Base-by-base conservation (phyloP, 2,113 vertebrate genomes). In the Cisticola juncidis region DNA sequence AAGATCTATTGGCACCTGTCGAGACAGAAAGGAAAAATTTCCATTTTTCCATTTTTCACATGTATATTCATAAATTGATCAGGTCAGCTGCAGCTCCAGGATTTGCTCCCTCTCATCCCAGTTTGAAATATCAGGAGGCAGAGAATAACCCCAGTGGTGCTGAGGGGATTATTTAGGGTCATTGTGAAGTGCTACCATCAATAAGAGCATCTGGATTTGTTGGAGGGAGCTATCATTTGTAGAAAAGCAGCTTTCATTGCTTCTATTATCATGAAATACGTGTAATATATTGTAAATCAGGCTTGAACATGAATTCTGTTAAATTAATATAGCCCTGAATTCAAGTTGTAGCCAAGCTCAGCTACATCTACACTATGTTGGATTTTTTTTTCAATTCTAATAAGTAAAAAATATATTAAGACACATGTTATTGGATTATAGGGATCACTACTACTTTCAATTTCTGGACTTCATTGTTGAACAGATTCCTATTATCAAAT, bases 381-480 rank as follows among this genome's bases (percentile, higher is more conserved):
- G n/a, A n/a, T 54, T 66, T 69, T 88, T 95, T 47, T 23, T 23
- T 5, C 24, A 90, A 90, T 72, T 97, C 86, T 87, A 97, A 85
- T 92, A 94, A 93, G 69, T 81, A 95, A 96, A 96, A 78, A 94
- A 91, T 86, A 69, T 48, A 92, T 88, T 93, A 95, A 86, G 84
- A 78, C 35, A 94, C 42, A 35, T 44, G 58, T 82, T 97, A 97
- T 51, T 85, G 91, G 86, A 95, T 97, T 93, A 93, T 53, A 96
- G 78, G 62, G 88, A 80, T 95, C 78, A 79, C 87, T 79, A 76
- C 50, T 70, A 71, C 65, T 96, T 95, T 94, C 90, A 97, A 94
- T 95, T 97, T 95, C 48, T 85, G 61, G n/a, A 76, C 73, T 85
- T 91, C 66, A 85, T 62, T 92, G 69, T 91, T 76, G 81, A 61